These are phyloP conservation scores for Sus cebifrons DNA, from an alignment of 2,797 vertebrate species.

Conservation along the genomic window DNA sequence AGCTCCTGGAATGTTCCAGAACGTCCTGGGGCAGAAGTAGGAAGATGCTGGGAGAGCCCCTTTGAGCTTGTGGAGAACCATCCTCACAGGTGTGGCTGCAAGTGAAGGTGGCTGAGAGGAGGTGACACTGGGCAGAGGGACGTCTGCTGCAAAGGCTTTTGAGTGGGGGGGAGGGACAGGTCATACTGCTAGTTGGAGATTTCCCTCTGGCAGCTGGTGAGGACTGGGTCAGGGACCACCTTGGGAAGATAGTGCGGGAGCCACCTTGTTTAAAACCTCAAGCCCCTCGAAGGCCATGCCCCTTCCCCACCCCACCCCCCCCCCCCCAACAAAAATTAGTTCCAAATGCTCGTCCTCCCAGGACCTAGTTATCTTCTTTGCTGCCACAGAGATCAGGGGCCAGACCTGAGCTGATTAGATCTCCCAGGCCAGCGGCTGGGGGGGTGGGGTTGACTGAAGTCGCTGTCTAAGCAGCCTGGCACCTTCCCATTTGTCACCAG, in stretches of 20 bases:
- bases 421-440: neutral
- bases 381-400: neutral
- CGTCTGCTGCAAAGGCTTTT: neutral
- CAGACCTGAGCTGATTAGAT: slow-evolving; percentile 58
- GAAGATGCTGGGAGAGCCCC: neutral
- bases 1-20: neutral
- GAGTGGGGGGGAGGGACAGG: neutral
- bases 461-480: slow-evolving; percentile 70
- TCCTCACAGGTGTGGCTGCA: neutral
- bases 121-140: neutral
- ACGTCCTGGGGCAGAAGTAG: neutral
- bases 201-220: neutral
- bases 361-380: slow-evolving; percentile 69
- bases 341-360: neutral
- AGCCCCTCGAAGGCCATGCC: rapidly evolving
- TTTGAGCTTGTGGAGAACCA: neutral
- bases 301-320: no score
- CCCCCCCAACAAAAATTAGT: neutral
- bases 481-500: slow-evolving; percentile 74
- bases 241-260: neutral
- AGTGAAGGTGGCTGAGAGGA: neutral
- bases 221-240: neutral
- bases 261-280: neutral
- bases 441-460: slow-evolving; percentile 21
- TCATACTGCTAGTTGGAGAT: neutral